Base-by-base conservation (phyloP, 2,888 invertebrate genomes). In the Coleophora flavipennella region DNA sequence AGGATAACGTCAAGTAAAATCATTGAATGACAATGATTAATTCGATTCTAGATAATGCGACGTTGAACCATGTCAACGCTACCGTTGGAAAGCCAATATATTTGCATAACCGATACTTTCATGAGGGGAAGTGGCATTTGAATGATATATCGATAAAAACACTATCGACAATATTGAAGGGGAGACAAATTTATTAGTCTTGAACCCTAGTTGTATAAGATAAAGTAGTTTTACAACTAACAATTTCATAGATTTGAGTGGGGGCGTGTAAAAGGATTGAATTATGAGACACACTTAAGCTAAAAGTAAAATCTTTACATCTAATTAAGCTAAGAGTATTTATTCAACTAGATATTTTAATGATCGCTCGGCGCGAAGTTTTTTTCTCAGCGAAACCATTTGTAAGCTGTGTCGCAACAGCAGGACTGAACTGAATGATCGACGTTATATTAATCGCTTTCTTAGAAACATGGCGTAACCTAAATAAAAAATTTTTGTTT, bases 21-120 rank as follows among this genome's bases (percentile, higher is more conserved):
- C 66, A 69, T 68, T 61, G 60, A 57, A 59, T 8, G 36, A 36
- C 71, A 61, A 57, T 71, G 68, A 74, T 62, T 62, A 61, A 71
- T 68, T 61, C 53, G 53, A 62, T 55, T 49, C 51, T 49, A 60
- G 53, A 61, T 59, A 60, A 59, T 50, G 59, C 43, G 43, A 55
- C 38, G 41, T 42, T 29, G n/a, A 34, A 36, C 31, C 7, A n/a
- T 11, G 33, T 11, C 20, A 27, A 9, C 13, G 13, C n/a, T 13
- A 25, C 27, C 10, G 31, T 31, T 32, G 35, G 33, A 38, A 40
- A 43, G 41, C 35, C 38, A 33, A 41, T 14, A 50, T 51, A 34
- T 46, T 46, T 44, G 44, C 36, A 42, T 33, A 39, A 42, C 20
- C 33, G 41, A 25, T 33, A 34, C 25, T 37, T 31, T 6, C 8